These are phyloP conservation scores for Acomys russatus DNA, from an alignment of 2,797 vertebrate species.

Conservation along the genomic window DNA sequence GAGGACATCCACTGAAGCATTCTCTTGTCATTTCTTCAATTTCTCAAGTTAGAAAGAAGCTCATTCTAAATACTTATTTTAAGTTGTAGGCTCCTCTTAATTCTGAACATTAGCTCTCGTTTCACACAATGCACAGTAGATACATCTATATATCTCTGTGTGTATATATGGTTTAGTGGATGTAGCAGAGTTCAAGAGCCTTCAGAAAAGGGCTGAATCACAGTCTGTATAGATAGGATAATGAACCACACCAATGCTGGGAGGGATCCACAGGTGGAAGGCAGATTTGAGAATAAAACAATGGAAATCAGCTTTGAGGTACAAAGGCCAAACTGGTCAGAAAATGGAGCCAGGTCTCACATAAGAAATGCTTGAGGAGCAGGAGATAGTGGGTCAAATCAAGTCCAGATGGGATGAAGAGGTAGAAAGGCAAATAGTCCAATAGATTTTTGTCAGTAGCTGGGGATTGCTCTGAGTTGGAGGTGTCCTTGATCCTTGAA, in stretches of 20 bases:
- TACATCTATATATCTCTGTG: not conserved
- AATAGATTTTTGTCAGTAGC: not conserved
- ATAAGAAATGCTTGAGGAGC: not conserved
- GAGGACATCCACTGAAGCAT: not conserved
- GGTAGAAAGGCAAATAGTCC: too few species aligned
- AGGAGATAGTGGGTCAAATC: not conserved
- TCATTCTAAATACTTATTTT: conserved; percentile 33
- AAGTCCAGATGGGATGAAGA: not conserved
- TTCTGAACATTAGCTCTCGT: not conserved
- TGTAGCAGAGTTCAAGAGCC: not conserved
- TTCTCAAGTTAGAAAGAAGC: not conserved
- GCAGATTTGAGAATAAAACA: not conserved
- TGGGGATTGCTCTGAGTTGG: not conserved
- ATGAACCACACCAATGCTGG: not conserved
- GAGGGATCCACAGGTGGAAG: not conserved
- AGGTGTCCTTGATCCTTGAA: not conserved
- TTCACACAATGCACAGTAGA: not conserved
- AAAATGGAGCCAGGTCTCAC: not conserved
- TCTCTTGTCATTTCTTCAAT: not conserved
- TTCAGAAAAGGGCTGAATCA: not conserved
- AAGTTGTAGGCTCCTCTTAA: conserved; percentile 12
- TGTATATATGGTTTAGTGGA: not conserved
- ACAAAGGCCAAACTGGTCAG: not conserved
- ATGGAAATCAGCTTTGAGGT: not conserved
- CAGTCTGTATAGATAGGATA: not conserved